Percentiles rank a stretch among this genome's conserved stretches.
Conservation (phyloP, 2,797 vertebrate genomes). For the Lepus oiostolus region DNA sequence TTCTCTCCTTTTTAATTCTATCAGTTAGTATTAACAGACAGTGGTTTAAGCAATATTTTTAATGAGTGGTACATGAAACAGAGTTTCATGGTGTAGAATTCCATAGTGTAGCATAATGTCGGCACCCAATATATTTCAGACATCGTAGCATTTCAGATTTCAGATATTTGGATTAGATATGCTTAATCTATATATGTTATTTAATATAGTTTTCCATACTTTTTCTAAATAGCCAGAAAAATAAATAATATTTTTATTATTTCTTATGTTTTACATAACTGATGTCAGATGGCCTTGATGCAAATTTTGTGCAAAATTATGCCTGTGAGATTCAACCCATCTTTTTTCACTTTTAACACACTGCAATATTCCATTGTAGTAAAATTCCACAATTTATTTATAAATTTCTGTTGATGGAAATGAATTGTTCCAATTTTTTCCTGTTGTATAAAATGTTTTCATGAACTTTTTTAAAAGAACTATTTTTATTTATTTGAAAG, state of each 20-base stretch:
- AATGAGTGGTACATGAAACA: no score
- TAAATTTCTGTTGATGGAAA: neutral
- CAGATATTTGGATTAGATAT: no score
- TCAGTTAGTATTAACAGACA: no score
- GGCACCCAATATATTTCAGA: no score
- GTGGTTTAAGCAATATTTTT: no score
- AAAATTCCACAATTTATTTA: neutral
- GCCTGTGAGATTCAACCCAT: neutral
- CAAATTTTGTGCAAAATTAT: neutral
- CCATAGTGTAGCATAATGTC: no score
- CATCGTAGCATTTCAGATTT: no score
- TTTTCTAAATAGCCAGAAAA: neutral
- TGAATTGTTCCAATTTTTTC: neutral
- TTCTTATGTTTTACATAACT: slow-evolving; percentile 23
- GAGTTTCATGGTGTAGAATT: no score
- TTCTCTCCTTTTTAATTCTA: no score
- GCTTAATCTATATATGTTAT: no score
- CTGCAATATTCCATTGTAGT: neutral
- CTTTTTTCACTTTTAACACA: neutral
- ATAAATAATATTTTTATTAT: neutral
- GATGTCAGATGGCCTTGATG: neutral
- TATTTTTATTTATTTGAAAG: no score
- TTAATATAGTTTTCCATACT: no score
- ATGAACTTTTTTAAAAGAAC: neutral
- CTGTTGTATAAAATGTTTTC: neutral